Evolutionary conservation across 2,888 invertebrate species (phyloP), one percentile per base, ranked within the genome.

Genomic region (Synergus laeviventris): DNA sequence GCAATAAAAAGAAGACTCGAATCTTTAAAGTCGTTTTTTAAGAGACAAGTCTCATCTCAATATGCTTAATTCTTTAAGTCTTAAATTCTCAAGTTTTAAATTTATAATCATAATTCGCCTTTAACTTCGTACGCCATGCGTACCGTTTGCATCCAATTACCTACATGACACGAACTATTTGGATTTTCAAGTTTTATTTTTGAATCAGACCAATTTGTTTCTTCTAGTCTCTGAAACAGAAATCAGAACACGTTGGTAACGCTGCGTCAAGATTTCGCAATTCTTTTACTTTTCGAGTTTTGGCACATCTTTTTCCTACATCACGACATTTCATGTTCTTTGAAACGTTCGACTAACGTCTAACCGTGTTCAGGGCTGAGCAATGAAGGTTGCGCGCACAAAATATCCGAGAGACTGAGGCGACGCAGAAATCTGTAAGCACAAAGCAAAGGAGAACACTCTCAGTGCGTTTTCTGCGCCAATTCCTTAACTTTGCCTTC

Each of bases 351-450:
- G 82, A 84, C 86, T 86, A 88, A 88, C 86, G 83, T 88, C 89
- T 89, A 90, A 90, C 89, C 90, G 87, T 88, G 87, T 89, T 89
- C 88, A 88, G 87, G 89, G 89, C 88, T 87, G 89, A 89, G 88
- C 88, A 90, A 89, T 86, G 89, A 86, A 87, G 89, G 87, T 88
- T 87, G 89, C 87, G 87, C 88, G 87, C 85, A 86, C 88, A 89
- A 89, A 89, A 84, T 89, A 89, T 89, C 90, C 90, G 88, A 90
- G 82, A 85, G 88, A 90, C 89, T 87, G 90, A 89, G 87, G 89
- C 87, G 89, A 91, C 90, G 89, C 89, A 90, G 89, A 90, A 87
- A 91, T 91, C 91, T 91, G 91, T 87, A 91, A 91, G 90, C 91
- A 91, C 90, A 91, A 91, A 91, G 90, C 90, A 91, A 90, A 90